phyloP scores from a whole-genome alignment of 1,140 invertebrate species.

The Theocolax elegans region DNA sequence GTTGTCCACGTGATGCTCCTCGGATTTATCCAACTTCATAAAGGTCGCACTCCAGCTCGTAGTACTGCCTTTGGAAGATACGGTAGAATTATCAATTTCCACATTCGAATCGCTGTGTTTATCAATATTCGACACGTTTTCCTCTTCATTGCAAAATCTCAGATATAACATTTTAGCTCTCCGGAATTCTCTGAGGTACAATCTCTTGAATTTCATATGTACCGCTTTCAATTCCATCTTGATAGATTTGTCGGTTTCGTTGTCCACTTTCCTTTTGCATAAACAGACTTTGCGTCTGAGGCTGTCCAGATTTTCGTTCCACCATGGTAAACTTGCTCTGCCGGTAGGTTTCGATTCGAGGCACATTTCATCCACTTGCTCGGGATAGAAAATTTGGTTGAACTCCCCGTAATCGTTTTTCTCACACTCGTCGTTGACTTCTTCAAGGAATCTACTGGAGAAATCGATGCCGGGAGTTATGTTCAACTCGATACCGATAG shows the following conservation, averaged over 20 bases:
- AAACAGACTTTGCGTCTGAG: not conserved
- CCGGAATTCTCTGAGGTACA: not conserved
- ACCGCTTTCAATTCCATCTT: not conserved
- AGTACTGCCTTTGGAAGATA: slow-evolving; percentile 5
- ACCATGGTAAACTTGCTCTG: not conserved
- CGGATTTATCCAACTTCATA: too few species aligned
- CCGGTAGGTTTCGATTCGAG: accelerated
- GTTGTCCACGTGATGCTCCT: too few species aligned
- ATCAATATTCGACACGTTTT: too few species aligned
- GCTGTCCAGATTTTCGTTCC: not conserved
- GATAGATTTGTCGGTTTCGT: not conserved
- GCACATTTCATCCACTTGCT: too few species aligned
- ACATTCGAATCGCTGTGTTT: too few species aligned
- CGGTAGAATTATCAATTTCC: not conserved
- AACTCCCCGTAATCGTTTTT: too few species aligned
- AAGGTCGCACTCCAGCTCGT: too few species aligned
- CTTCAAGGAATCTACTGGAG: not conserved
- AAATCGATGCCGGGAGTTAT: not conserved
- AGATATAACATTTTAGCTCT: too few species aligned
- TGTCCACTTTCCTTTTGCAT: not conserved
- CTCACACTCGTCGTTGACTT: not conserved
- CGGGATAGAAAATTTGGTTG: too few species aligned
- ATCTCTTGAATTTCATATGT: not conserved
- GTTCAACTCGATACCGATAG: not conserved
- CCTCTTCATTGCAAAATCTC: too few species aligned